Evolutionary conservation across 2,888 invertebrate genomes (phyloP).

Genomic region (Leptogaster cylindrica): DNA sequence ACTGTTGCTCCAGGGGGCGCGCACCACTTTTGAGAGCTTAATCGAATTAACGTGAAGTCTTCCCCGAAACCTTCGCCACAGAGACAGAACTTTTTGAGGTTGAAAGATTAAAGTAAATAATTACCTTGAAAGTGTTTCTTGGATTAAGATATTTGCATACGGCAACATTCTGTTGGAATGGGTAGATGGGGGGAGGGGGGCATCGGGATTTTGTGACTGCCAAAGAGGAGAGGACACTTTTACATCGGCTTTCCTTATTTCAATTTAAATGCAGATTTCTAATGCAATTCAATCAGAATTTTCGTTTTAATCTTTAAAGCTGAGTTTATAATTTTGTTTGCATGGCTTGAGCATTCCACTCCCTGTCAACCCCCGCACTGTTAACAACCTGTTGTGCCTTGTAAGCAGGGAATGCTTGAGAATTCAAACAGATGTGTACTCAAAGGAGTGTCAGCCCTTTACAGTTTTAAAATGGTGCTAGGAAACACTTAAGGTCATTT

Average conservation of each 20-base stretch:
- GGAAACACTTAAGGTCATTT: too few species aligned
- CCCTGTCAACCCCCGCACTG: background rate
- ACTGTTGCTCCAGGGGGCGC: constrained; percentile 12
- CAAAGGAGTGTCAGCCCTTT: background rate
- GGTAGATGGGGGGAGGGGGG: background rate
- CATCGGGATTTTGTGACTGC: background rate
- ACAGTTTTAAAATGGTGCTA: background rate
- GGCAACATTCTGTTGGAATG: constrained; percentile 22
- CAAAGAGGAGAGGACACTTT: background rate
- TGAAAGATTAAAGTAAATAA: constrained; percentile 48
- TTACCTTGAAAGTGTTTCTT: constrained; percentile 47
- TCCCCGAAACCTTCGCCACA: constrained; percentile 31
- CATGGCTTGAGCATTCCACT: background rate
- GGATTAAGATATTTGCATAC: constrained; percentile 47
- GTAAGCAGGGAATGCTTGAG: background rate
- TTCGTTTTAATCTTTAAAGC: constrained; percentile 36
- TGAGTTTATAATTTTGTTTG: constrained; percentile 34
- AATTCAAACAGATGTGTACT: background rate
- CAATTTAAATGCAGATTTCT: constrained; percentile 46
- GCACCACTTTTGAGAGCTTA: constrained; percentile 42
- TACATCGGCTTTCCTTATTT: constrained; percentile 30
- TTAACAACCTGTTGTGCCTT: constrained; percentile 20
- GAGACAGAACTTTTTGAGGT: constrained; percentile 45
- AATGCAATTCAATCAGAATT: constrained; percentile 43
- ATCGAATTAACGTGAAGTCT: constrained; percentile 45